Conservation (phyloP, 2,797 vertebrate species). For the Siniperca obscura region DNA sequence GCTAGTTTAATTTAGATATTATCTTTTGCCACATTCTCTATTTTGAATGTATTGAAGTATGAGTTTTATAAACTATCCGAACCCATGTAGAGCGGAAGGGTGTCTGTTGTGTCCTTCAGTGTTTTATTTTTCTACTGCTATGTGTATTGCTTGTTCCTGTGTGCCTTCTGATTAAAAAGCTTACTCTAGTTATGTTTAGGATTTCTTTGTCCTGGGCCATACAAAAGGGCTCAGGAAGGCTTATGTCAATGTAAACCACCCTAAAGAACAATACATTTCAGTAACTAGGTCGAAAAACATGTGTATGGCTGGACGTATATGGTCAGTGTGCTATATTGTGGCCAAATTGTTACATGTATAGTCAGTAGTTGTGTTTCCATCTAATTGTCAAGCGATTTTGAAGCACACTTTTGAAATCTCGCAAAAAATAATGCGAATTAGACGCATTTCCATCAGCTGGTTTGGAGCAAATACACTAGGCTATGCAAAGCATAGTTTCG, state of each 20-base stretch:
- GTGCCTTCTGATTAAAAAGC: slow-evolving; percentile 25
- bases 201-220: slow-evolving; percentile 40
- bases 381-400: too few species aligned
- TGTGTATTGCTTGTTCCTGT: slow-evolving; percentile 18
- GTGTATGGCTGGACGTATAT: too few species aligned
- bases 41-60: neutral
- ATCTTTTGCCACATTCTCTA: neutral
- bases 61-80: neutral
- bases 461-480: too few species aligned
- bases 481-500: too few species aligned
- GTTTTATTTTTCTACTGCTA: slow-evolving; percentile 10
- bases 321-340: too few species aligned
- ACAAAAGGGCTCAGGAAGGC: slow-evolving; percentile 31
- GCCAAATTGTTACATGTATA: too few species aligned
- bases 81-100: neutral
- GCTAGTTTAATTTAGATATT: slow-evolving; percentile 16
- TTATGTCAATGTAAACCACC: slow-evolving; percentile 15
- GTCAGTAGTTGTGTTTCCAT: too few species aligned
- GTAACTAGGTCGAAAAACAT: neutral
- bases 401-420: too few species aligned
- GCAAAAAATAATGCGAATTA: too few species aligned
- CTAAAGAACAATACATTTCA: slow-evolving; percentile 32
- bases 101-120: neutral
- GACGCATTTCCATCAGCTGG: too few species aligned
- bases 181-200: slow-evolving; percentile 48